Base-by-base conservation (phyloP, 1,140 invertebrate genomes). In the Eumaeus atala region DNA sequence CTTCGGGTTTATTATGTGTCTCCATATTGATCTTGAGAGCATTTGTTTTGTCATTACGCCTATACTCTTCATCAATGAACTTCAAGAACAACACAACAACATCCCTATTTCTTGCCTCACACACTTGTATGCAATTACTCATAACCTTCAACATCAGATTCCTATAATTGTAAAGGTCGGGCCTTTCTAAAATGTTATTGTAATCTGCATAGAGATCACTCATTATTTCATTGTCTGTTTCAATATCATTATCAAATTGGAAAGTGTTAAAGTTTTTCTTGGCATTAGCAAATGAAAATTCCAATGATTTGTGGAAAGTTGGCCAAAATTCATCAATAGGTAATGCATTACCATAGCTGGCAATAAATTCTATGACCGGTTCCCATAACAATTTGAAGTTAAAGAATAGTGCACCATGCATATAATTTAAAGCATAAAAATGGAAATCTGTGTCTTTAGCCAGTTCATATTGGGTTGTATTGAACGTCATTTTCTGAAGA, bases 341-440 rank as follows among this genome's bases (percentile, higher is more conserved):
- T 71, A 96, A 87, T 1, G 89, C 87, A 62, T 90, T 88, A 0
- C 94, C 93, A 73, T 94, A 94, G 7, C 91, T 89, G 3, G 91
- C 86, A 51, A 98, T 92, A 14, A 96, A 88, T 67, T 93, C 90
- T 7, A 89, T 84, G 0, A 94, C 86, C n/a, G 95, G 94, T 47
- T 94, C 92, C 96, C 96, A 98, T 0, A 98, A 69, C 16, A 96
- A 84, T 66, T 94, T 93, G 63, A 98, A 97, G 75, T 98, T 98
- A 3, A 94, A 87, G 76, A 94, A 96, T 3, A 98, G 81, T 58
- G 92, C 90, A 7, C 96, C 95, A 7, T 97, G 88, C 54, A 97
- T 88, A 73, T 94, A 96, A 51, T 92, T 89, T 2, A 98, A 69
- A 0, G 92, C 90, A 70, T 91, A 89, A 63, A 89, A 87, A 59